Percentiles rank a stretch among this genome's conserved stretches.
phyloP scores from a whole-genome alignment of 1,140 invertebrate genomes.

The Ladona fulva region DNA sequence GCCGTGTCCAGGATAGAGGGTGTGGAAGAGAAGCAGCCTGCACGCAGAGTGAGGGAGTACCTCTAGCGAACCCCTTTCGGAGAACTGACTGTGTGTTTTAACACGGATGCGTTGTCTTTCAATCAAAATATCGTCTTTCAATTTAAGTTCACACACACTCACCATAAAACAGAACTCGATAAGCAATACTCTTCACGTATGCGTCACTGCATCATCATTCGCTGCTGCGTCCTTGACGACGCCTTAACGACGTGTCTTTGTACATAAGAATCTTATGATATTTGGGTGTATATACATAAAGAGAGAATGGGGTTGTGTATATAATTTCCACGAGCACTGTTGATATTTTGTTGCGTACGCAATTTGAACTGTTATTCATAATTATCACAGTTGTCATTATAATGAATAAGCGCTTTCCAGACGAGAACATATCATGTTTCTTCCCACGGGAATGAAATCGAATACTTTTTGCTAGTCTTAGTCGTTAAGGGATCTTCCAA shows the following conservation, averaged over 20 bases:
- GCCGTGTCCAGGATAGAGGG: background rate
- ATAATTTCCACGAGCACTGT: background rate
- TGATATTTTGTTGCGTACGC: background rate
- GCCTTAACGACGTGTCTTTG: background rate
- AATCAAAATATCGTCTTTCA: background rate
- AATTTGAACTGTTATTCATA: conserved; percentile 8
- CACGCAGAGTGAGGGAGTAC: background rate
- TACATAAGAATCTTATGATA: background rate
- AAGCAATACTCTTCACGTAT: background rate
- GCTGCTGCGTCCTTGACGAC: no score
- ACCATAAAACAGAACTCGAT: background rate
- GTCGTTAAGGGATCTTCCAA: background rate
- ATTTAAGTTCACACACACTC: background rate
- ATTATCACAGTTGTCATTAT: conserved; percentile 14
- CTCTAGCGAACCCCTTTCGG: background rate
- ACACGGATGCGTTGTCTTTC: background rate
- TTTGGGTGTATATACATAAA: background rate
- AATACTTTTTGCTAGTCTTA: conserved; percentile 1
- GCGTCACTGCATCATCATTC: background rate
- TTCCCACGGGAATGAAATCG: conserved; percentile 7
- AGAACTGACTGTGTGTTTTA: background rate
- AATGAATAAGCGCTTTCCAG: conserved; percentile 15
- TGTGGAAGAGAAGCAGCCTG: background rate
- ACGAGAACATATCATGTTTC: conserved; percentile 15
- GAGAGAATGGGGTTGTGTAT: background rate